Evolutionary conservation across 1,140 invertebrate genomes (phyloP), one percentile per base, ranked within the genome.

Genomic region (Papilio machaon): DNA sequence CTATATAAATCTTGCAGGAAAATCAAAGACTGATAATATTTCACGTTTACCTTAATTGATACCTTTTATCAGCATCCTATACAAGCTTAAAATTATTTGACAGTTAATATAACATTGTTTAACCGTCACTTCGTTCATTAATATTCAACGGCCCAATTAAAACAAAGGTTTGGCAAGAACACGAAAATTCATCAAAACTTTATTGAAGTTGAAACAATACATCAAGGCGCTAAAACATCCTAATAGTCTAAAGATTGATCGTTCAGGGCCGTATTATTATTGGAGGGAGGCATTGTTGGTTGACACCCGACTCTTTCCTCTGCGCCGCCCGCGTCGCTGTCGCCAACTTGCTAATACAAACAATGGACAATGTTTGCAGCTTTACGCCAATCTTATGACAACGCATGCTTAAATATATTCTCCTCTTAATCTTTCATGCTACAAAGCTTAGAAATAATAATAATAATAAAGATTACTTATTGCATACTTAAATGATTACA

Each of bases 161-260:
- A 89, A 93, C 91, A 94, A 94, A 92, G 90, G 90, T 85, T 88
- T 85, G 84, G 86, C 81, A 89, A 90, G 89, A 90, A 91, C 87
- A 91, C 85, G 90, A 93, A 91, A 93, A 94, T 94, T 94, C 90
- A 94, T 94, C 92, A 94, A 93, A 94, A 94, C 91, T 94, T 94
- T 93, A 93, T 94, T 94, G 91, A 94, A 91, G 90, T 93, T 91
- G 87, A 93, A 93, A 94, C 93, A 93, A 94, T 94, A 93, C 92
- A 94, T 93, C 91, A 91, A 91, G 91, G 90, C 90, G 93, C 91
- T 94, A 94, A 94, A 94, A 92, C 92, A 94, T 93, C 89, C 87
- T 93, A 94, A 94, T 94, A 94, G 93, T 89, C 88, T 85, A 85
- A 91, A 93, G 91, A 94, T 94, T 93, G 92, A 94, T 94, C 86